Conservation (phyloP, 2,888 invertebrate genomes). For the Dolomedes plantarius region DNA sequence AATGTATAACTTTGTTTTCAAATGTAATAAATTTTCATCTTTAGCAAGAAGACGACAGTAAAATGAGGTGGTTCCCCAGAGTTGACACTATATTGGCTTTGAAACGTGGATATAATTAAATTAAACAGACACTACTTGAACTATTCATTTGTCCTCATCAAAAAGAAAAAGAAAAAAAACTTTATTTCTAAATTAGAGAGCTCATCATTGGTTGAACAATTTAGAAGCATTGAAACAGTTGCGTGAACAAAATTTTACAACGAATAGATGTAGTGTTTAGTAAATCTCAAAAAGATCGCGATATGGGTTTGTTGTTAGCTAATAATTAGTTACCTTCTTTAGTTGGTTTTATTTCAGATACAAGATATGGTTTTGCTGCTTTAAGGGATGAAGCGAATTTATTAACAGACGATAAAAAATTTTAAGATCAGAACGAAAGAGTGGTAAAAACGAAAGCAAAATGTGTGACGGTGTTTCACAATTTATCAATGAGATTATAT, state of each 20-base stretch:
- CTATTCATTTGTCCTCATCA: neutral
- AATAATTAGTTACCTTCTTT: neutral
- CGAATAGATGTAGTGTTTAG: constrained; percentile 29
- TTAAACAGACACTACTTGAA: constrained; percentile 19
- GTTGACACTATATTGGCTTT: constrained; percentile 20
- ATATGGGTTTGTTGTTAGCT: neutral
- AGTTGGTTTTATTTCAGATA: neutral
- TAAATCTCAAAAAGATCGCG: constrained; percentile 15
- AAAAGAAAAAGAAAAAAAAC: no score
- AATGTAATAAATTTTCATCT: no score
- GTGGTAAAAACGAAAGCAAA: neutral
- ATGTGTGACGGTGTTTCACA: neutral
- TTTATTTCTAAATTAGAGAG: neutral
- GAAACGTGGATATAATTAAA: constrained; percentile 9
- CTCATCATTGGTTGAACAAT: neutral
- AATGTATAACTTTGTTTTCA: no score
- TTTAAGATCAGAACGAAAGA: no score
- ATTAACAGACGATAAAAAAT: neutral
- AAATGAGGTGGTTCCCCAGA: constrained; percentile 23
- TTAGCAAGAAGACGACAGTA: neutral
- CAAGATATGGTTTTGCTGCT: neutral
- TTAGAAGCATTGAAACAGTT: constrained; percentile 19
- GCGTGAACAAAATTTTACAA: constrained; percentile 22
- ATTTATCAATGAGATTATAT: neutral
- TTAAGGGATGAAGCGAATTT: neutral